Evolutionary conservation across 2,113 vertebrate species (phyloP).

Genomic region (Gopherus evgoodei): DNA sequence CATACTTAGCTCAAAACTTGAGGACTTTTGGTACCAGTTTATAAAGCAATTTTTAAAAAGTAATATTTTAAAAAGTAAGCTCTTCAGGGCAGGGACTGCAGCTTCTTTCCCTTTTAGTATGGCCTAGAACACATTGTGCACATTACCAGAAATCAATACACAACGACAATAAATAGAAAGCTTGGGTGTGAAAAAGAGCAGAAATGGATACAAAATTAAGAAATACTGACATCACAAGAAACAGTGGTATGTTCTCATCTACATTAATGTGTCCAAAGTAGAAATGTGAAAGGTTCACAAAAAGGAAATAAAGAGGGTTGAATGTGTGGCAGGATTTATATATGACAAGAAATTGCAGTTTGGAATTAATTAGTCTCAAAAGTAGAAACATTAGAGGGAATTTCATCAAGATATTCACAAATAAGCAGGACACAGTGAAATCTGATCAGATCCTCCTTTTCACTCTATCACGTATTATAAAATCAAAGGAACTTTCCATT

Average conservation of each 20-base stretch:
- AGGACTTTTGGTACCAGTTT: not conserved
- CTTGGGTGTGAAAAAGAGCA: not conserved
- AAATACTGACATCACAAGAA: not conserved
- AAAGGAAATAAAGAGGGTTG: not conserved
- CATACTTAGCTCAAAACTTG: not conserved
- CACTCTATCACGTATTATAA: not conserved
- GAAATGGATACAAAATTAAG: not conserved
- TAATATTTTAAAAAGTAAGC: not conserved
- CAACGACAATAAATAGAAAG: not conserved
- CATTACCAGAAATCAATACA: not conserved
- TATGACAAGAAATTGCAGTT: not conserved
- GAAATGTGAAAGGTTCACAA: not conserved
- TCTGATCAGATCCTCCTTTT: not conserved
- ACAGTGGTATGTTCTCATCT: not conserved
- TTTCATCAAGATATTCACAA: not conserved
- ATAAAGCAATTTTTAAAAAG: not conserved
- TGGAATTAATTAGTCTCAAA: not conserved
- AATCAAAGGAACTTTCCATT: not conserved
- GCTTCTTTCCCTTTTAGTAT: not conserved
- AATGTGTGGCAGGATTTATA: not conserved
- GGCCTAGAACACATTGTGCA: not conserved
- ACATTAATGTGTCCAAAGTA: not conserved
- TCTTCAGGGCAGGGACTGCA: not conserved
- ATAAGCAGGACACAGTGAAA: slow-evolving; percentile 4
- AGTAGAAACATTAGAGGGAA: not conserved